Base-by-base conservation (phyloP, 2,888 invertebrate genomes). In the Chrysolina oricalcia region DNA sequence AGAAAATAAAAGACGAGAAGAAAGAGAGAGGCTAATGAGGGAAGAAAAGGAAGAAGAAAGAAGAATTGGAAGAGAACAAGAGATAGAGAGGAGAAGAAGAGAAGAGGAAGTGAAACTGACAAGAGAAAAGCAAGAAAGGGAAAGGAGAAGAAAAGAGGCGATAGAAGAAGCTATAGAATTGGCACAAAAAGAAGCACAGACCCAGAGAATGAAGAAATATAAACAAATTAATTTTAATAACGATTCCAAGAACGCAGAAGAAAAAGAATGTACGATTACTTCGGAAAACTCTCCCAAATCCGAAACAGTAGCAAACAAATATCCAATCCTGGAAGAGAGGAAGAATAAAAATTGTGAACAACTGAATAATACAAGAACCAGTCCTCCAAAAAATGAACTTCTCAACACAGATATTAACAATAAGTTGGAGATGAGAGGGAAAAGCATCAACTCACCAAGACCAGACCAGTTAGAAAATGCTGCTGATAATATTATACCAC, bases 21-120 rank as follows among this genome's bases (percentile, higher is more conserved):
- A 97, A 87, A 91, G 93, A 79, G 95, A 96, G 85, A 90, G 91
- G 70, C 92, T 93, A 80, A 88, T 94, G 78, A 91, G 91, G 83
- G 96, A 97, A 87, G 97, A 98, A 87, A 90, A 92, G 80, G 91
- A 94, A 80, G 97, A 97, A 87, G 97, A 97, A 85, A 90, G 93
- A 78, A 91, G 96, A 76, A 91, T 97, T 76, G 92, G 92, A 79
- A 91, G 92, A 59, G 95, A 97, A 85, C 92, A 93, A 84, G 94
- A 94, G 88, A 89, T 92, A 76, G 93, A 95, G 82, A 90, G 92
- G 74, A 89, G 91, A 81, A 92, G 93, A 77, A 88, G 94, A 79
- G 94, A 96, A 84, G 91, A 93, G 80, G 97, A 97, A 86, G 92
- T 93, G 77, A 90, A 91, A 70, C 88, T 90, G 79, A 87, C 91